Percentiles rank a stretch among this genome's conserved stretches.
Conservation (phyloP, 2,888 invertebrate genomes). For the Drosophila fulvimacula region DNA sequence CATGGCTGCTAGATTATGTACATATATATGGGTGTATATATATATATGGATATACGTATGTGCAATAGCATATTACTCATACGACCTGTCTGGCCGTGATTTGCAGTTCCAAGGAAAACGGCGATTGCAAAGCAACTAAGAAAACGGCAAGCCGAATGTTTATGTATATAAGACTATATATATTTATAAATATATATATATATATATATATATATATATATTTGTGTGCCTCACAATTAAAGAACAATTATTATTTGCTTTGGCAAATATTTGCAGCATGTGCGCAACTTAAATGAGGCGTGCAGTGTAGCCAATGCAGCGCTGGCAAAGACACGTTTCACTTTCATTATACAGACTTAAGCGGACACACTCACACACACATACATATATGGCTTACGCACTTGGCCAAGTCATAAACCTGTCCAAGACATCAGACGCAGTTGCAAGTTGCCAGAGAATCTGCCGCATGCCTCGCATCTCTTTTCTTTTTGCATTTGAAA, state of each 20-base stretch:
- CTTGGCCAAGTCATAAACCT: conserved; percentile 59
- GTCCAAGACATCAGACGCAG: conserved; percentile 43
- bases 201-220: background rate
- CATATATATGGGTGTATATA: background rate
- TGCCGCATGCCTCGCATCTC: conserved; percentile 24
- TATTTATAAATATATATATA: background rate
- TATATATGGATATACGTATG: background rate
- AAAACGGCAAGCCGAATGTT: background rate
- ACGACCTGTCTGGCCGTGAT: conserved; percentile 43
- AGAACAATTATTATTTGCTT: conserved; percentile 65
- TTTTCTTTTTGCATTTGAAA: conserved; percentile 47
- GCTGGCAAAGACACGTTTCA: conserved; percentile 51
- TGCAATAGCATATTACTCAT: conserved; percentile 45
- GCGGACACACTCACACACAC: conserved; percentile 3
- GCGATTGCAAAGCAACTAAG: conserved; percentile 21
- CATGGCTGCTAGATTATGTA: background rate
- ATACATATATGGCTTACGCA: conserved; percentile 27
- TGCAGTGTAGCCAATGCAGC: conserved; percentile 40
- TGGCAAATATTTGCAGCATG: conserved; percentile 57
- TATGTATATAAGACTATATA: background rate
- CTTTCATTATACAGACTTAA: conserved; percentile 42
- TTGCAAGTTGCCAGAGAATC: conserved; percentile 32
- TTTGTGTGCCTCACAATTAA: conserved; percentile 41
- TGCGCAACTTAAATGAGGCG: conserved; percentile 59
- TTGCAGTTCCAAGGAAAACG: conserved; percentile 44